phyloP scores from a whole-genome alignment of 2,888 invertebrate genomes.

The Yponomeuta malinellus region DNA sequence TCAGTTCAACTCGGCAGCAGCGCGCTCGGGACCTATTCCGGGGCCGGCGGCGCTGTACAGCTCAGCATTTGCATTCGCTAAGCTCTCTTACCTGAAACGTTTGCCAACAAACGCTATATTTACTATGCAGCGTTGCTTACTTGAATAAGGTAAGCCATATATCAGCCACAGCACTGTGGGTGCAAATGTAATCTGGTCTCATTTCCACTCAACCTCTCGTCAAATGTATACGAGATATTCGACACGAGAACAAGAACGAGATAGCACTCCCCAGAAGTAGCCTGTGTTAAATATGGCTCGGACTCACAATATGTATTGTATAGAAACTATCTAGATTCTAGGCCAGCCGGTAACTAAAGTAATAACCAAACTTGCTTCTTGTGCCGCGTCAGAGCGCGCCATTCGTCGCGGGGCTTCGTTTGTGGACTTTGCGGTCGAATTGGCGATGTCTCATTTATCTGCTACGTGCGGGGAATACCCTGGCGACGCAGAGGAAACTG shows the following conservation, averaged over 20 bases:
- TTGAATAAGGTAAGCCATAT: background rate
- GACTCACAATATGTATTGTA: background rate
- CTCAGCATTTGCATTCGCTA: conserved; percentile 38
- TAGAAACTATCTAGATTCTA: background rate
- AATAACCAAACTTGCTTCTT: conserved; percentile 13
- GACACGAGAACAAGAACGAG: too few species aligned
- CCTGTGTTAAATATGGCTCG: too few species aligned
- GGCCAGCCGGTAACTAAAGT: conserved; percentile 11
- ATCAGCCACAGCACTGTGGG: background rate
- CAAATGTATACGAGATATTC: background rate
- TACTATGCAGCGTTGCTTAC: background rate
- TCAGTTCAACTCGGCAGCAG: conserved; percentile 3
- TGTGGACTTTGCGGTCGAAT: conserved; percentile 26
- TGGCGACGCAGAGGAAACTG: conserved; percentile 5
- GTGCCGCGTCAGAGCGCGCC: conserved; percentile 1
- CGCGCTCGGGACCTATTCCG: background rate
- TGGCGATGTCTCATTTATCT: conserved; percentile 53
- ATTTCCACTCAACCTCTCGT: background rate
- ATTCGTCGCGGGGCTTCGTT: conserved; percentile 10
- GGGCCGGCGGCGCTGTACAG: background rate
- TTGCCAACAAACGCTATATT: conserved; percentile 22
- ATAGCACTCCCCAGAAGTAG: too few species aligned
- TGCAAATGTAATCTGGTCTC: background rate
- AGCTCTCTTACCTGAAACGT: conserved; percentile 24
- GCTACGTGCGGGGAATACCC: conserved; percentile 51